Evolutionary conservation across 2,113 vertebrate genomes (phyloP), one percentile per base, ranked within the genome.

Genomic region (Poicephalus meyeri): DNA sequence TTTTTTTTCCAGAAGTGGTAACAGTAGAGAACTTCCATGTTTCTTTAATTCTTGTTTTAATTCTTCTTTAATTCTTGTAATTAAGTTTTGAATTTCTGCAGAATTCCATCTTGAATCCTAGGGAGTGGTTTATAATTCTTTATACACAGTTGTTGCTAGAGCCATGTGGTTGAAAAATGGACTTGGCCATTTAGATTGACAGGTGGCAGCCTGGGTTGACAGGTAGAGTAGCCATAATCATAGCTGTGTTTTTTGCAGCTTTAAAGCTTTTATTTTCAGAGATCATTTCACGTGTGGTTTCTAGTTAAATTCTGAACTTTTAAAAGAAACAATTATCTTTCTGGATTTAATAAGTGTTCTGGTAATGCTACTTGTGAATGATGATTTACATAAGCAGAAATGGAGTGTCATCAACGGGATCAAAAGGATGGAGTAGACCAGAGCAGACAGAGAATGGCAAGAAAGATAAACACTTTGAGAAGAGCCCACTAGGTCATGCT

Each of bases 1-100:
- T 1, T 3, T 86, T 39, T 52, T 52, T 69, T 28, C 53, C 19
- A n/a, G 56, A 53, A 19, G 28, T 31, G 3, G 19, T 39, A 17
- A 13, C 25, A 15, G 7, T 46, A 35, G 39, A 37, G 44, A n/a
- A 11, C 10, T 84, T 70, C 0, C 0, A 0, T 0, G 1, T 44
- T 26, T 23, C 50, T 58, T 21, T 44, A 10, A 4, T 80, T 56
- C 35, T 33, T 35, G 29, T 55, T 55, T 55, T 20, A 55, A 55
- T 55, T 55, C 53, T 24, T 23, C 50, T 63, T 21, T 42, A 10
- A 5, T 80, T 56, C 39, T 29, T 39, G 33, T 55, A 33, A 33
- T 55, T 55, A 7, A 3, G 0, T 5, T 1, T 0, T 13, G 35
- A 14, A 35, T 37, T 77, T 56, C n/a, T 56, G 11, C 16, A 47